A percentile compares a stretch with the other conserved stretches of the same genome.
Evolutionary conservation across 1,140 invertebrate species (phyloP).

Genomic region (Pogonomyrmex californicus): DNA sequence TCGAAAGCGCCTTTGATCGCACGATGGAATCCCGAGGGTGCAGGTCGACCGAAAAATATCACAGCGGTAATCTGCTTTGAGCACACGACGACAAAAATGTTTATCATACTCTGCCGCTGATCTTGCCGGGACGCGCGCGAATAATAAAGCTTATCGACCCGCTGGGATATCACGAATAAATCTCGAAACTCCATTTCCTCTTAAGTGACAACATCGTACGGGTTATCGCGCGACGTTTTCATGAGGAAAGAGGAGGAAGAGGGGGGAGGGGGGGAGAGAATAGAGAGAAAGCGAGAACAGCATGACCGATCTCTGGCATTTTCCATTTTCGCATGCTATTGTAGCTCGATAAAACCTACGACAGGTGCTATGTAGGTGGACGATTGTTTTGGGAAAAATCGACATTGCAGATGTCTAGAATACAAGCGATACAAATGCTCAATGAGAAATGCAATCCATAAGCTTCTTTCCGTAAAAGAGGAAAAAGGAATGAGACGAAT

Average conservation of each 20-base stretch:
- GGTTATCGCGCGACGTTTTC: constrained; percentile 50
- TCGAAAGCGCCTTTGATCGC: neutral
- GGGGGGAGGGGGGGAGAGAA: neutral
- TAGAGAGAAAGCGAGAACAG: neutral
- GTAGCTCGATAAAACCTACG: constrained; percentile 17
- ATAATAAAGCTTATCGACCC: constrained; percentile 59
- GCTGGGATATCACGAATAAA: constrained; percentile 54
- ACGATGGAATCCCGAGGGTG: neutral
- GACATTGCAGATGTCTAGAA: neutral
- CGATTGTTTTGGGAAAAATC: constrained; percentile 27
- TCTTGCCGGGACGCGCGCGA: constrained; percentile 30
- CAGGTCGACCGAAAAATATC: constrained; percentile 8
- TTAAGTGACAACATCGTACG: constrained; percentile 43
- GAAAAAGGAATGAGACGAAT: neutral
- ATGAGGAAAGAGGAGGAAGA: neutral
- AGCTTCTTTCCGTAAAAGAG: neutral
- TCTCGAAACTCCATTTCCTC: constrained; percentile 65
- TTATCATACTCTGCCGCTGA: constrained; percentile 31
- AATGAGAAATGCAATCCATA: neutral
- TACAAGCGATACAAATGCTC: neutral
- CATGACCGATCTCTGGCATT: constrained; percentile 56
- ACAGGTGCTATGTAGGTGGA: constrained; percentile 3
- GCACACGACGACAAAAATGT: constrained; percentile 40
- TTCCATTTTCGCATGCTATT: constrained; percentile 49
- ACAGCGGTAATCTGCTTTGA: constrained; percentile 55